These are phyloP conservation scores for Drosophila sucinea DNA, from an alignment of 1,140 invertebrate genomes.

Conservation along the genomic window DNA sequence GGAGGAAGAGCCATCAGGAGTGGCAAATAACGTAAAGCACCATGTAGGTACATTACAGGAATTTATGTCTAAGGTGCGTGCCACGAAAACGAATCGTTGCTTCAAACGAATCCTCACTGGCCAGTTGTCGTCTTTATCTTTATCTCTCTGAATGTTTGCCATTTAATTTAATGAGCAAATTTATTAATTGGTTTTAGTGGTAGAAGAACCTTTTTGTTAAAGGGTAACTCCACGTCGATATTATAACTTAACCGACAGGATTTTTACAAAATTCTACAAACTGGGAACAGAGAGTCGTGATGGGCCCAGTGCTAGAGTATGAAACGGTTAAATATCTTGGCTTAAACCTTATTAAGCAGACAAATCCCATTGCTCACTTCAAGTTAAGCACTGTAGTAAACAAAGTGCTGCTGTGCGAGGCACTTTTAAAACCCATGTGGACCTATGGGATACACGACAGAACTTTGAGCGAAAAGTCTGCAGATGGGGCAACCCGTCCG, in stretches of 20 bases:
- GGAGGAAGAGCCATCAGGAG: too few species aligned
- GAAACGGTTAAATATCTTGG: background rate
- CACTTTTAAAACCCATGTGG: background rate
- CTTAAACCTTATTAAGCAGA: background rate
- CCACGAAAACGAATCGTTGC: slow-evolving; percentile 45
- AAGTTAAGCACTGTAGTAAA: background rate
- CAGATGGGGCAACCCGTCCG: background rate
- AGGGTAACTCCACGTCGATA: too few species aligned
- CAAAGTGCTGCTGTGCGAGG: background rate
- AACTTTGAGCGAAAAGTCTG: background rate
- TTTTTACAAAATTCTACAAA: too few species aligned
- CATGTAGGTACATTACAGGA: slow-evolving; percentile 17
- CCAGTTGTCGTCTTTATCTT: slow-evolving; percentile 16
- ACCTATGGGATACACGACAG: background rate
- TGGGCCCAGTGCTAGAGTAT: background rate
- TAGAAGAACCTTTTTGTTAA: background rate
- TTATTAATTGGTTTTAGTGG: background rate
- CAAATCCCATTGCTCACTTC: slow-evolving; percentile 1
- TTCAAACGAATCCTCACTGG: slow-evolving; percentile 30
- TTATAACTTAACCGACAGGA: too few species aligned
- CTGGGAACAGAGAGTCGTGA: too few species aligned
- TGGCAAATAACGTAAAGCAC: too few species aligned
- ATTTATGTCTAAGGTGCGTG: slow-evolving; percentile 60
- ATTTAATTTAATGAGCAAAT: slow-evolving; percentile 55
- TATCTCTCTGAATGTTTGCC: slow-evolving; percentile 31